Conservation (phyloP, 2,888 invertebrate species). For the Orchesella flavescens region DNA sequence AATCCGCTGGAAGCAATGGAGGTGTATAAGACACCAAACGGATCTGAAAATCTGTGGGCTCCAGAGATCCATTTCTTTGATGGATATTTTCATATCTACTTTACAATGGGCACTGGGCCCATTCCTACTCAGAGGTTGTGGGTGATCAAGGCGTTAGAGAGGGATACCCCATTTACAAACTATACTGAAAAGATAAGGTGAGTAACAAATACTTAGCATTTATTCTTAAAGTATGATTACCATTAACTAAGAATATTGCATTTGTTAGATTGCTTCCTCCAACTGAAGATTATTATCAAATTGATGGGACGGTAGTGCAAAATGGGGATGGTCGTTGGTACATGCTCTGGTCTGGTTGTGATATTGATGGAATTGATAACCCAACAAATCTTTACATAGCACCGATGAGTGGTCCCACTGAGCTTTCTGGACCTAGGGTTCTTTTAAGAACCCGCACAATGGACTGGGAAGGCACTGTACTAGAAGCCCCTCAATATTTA, state of each 20-base stretch:
- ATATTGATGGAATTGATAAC: slow-evolving; percentile 58
- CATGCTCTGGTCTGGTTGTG: slow-evolving; percentile 70
- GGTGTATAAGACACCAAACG: slow-evolving; percentile 49
- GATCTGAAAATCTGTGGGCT: slow-evolving; percentile 54
- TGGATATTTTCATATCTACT: slow-evolving; percentile 62
- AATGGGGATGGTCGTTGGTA: slow-evolving; percentile 61
- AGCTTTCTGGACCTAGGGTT: slow-evolving; percentile 59
- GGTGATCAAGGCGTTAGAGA: slow-evolving; percentile 65
- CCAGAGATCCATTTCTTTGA: slow-evolving; percentile 49
- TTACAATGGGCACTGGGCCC: slow-evolving; percentile 60
- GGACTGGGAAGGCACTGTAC: slow-evolving; percentile 64
- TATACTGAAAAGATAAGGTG: slow-evolving; percentile 64
- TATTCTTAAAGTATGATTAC: too few species aligned
- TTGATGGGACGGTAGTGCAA: slow-evolving; percentile 59
- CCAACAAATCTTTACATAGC: slow-evolving; percentile 70
- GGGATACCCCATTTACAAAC: slow-evolving; percentile 60
- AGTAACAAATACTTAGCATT: not conserved
- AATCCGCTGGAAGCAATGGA: slow-evolving; percentile 44
- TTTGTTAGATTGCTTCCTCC: slow-evolving; percentile 44
- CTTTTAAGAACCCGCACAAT: slow-evolving; percentile 53
- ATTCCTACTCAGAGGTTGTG: slow-evolving; percentile 67
- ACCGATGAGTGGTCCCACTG: slow-evolving; percentile 62
- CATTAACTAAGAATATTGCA: too few species aligned
- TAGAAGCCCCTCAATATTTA: slow-evolving; percentile 62
- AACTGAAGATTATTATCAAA: slow-evolving; percentile 61